Base-by-base conservation (phyloP, 1,140 invertebrate genomes). In the Ceratosolen solmsi region DNA sequence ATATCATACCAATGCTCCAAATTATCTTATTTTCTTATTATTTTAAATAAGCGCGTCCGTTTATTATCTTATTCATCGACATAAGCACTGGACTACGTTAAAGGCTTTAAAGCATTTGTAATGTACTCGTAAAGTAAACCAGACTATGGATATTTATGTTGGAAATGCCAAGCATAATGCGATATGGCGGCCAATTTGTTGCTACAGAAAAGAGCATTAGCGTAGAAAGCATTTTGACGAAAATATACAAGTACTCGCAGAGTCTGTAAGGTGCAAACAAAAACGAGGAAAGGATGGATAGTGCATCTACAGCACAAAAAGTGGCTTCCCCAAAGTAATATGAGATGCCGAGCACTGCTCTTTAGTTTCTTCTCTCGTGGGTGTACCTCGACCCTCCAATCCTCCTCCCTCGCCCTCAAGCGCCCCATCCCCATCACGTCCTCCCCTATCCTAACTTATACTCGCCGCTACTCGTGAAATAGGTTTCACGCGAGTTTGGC, bases 401-500 rank as follows among this genome's bases (percentile, higher is more conserved):
- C 49, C 73, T 54, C 65, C 51, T n/a, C 60, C 27, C 65, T 58
- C 78, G 15, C 20, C 22, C 78, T 5, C 51, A 2, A 41, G 33
- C 36, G 20, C 65, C 60, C 76, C 60, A 27, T 27, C 76, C 15
- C 27, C 20, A n/a, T n/a, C 46, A 51, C 33, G 33, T 33, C 33
- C 41, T 22, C 36, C 30, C 68, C 15, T 74, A 36, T 38, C 33
- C 72, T 2, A 58, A 58, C 3, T 41, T 33, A 46, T 46, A 63
- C 13, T 71, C 38, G 20, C 20, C 20, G 51, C 0, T 20, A 11
- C 77, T 38, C 17, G 41, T 60, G 54, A 82, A 78, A 65, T 78
- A 33, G 80, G 38, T 78, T 82, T 82, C 80, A 76, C 60, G 63
- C 51, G 51, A 82, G 80, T 77, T 82, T 82, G 25, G 71, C 56